phyloP scores from a whole-genome alignment of 2,888 invertebrate species.

The Muscina levida region DNA sequence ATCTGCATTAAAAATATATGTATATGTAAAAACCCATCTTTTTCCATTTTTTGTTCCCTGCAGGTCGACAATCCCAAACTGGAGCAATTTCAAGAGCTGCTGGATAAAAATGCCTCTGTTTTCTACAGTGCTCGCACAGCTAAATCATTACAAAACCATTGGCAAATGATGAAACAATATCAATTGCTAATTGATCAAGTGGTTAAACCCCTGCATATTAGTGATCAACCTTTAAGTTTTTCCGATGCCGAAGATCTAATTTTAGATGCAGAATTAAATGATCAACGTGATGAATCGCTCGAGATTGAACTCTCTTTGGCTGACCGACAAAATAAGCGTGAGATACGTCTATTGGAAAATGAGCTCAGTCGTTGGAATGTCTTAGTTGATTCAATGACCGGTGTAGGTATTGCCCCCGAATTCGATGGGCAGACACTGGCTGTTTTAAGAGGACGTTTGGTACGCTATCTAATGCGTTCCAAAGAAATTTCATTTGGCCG shows the following conservation, averaged over 20 bases:
- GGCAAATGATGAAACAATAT: slow-evolving; percentile 95
- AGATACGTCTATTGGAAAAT: slow-evolving; percentile 93
- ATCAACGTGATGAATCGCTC: slow-evolving; percentile 89
- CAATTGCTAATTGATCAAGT: slow-evolving; percentile 94
- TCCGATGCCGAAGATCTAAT: slow-evolving; percentile 95
- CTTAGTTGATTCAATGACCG: slow-evolving; percentile 93
- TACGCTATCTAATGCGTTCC: slow-evolving; percentile 96
- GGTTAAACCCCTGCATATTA: slow-evolving; percentile 83
- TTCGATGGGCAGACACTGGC: slow-evolving; percentile 97
- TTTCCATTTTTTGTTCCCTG: no score
- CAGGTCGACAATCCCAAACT: slow-evolving; percentile 87
- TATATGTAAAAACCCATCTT: no score
- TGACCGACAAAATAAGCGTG: slow-evolving; percentile 89
- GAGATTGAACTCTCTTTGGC: slow-evolving; percentile 89
- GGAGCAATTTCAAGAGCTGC: slow-evolving; percentile 91
- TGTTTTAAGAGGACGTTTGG: slow-evolving; percentile 93
- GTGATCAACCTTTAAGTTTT: slow-evolving; percentile 87
- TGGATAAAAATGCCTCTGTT: slow-evolving; percentile 90
- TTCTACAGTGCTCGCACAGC: slow-evolving; percentile 95
- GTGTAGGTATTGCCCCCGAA: slow-evolving; percentile 88
- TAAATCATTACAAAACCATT: slow-evolving; percentile 91
- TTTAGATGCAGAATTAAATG: slow-evolving; percentile 89
- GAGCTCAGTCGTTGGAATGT: slow-evolving; percentile 95
- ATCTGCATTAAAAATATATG: no score
- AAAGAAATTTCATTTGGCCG: slow-evolving; percentile 96